A percentile compares a stretch with the other conserved stretches of the same genome.
phyloP scores from a whole-genome alignment of 2,888 invertebrate species.

The Ichneumon xanthorius region DNA sequence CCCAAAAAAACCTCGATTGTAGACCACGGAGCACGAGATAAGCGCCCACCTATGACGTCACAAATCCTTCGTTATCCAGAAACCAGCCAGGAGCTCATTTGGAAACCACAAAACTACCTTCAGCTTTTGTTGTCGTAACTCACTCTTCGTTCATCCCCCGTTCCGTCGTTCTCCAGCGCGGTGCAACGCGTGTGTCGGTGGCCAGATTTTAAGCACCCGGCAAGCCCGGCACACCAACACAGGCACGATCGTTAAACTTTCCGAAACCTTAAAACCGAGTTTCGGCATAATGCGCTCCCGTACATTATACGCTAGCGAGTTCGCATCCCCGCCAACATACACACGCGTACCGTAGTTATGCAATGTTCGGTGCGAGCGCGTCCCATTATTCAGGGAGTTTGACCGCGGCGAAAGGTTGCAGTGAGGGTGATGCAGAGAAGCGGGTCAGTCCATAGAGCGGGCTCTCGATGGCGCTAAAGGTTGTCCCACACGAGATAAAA shows the following conservation, averaged over 20 bases:
- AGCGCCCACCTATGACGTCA: conserved; percentile 12
- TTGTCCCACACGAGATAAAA: too few species aligned
- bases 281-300: conserved; percentile 56
- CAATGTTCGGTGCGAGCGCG: too few species aligned
- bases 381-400: too few species aligned
- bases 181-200: not conserved
- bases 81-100: conserved; percentile 17
- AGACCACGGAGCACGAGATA: not conserved
- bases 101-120: conserved; percentile 44
- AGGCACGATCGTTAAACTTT: conserved; percentile 57
- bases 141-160: conserved; percentile 42
- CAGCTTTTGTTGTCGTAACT: conserved; percentile 9
- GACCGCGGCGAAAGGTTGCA: too few species aligned
- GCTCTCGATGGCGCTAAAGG: too few species aligned
- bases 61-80: conserved; percentile 40
- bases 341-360: too few species aligned
- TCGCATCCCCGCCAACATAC: conserved; percentile 4
- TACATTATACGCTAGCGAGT: conserved; percentile 49
- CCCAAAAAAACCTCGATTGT: not conserved
- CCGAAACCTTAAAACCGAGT: conserved; percentile 60
- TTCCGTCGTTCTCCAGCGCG: conserved; percentile 28
- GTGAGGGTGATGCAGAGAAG: too few species aligned
- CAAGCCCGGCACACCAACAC: not conserved
- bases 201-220: conserved; percentile 27
- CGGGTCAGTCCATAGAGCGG: too few species aligned